Evolutionary conservation across 2,797 vertebrate species (phyloP), one percentile per base, ranked within the genome.

Genomic region (Cyprinella venusta): DNA sequence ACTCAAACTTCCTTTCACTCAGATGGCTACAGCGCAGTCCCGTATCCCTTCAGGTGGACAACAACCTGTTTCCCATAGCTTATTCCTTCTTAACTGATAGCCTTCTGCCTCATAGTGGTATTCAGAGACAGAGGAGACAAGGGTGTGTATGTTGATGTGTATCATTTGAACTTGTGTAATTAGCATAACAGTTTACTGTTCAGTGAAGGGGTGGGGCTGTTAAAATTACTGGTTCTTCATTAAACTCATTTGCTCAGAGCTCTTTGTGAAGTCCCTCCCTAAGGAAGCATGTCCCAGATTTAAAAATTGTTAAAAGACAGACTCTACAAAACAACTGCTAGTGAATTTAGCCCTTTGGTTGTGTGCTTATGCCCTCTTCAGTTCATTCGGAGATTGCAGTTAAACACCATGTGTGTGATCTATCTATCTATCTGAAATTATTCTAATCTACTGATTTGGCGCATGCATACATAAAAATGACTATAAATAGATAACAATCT

Each of bases 301-400:
- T 63, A 10, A 72, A 76, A 65, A 6, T 33, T 56, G 21, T 40
- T 67, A 5, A 6, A 19, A 19, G 71, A 36, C 26, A 54, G 21
- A 50, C 21, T 21, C 38, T 52, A 33, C 26, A 24, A n/a, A 64
- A 70, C 33, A 6, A 16, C 67, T 69, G 38, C 13, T 12, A 15
- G 9, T 56, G 16, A 84, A 69, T 21, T 10, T 0, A 8, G 18
- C 63, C 16, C 68, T 87, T 81, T 76, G 72, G 72, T 83, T 76
- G 85, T 71, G 74, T 38, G 36, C 38, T 80, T 15, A 42, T 68
- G 81, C 88, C 88, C 86, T 86, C 88, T 86, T 76, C 69, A 83
- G 88, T 85, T 82, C 59, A 86, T 26, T 3, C 1, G 21, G 16
- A 67, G 69, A 71, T 70, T 82, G 75, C 63, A 26, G 59, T 76